Evolutionary conservation across 2,888 invertebrate species (phyloP).

Genomic region (Stenchaetothrips biformis): DNA sequence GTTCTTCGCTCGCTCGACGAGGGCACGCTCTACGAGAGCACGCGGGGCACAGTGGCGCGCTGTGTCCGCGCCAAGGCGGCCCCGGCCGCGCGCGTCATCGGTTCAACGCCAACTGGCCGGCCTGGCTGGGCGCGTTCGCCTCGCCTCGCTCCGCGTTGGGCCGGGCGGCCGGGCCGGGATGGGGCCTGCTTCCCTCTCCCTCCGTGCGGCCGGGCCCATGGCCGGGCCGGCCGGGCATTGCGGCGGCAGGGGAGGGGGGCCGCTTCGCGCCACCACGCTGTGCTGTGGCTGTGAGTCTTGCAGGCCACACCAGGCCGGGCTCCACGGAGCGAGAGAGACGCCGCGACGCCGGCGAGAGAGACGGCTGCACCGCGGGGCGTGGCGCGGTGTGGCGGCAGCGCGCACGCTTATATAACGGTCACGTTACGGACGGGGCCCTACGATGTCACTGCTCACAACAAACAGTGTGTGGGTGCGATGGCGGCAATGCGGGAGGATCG

Average conservation of each 20-base stretch:
- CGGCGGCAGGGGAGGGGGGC: neutral
- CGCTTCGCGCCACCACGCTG: neutral
- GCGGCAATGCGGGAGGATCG: neutral
- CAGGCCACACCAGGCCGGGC: too few relatives aligned
- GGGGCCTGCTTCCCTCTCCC: too few relatives aligned
- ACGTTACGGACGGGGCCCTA: constrained; percentile 1
- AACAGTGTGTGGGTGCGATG: neutral
- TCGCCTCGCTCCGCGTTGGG: too few relatives aligned
- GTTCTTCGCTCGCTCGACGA: too few relatives aligned
- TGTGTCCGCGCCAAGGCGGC: neutral
- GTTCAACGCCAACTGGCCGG: constrained; percentile 9
- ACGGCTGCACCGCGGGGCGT: neutral
- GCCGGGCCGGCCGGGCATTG: too few relatives aligned
- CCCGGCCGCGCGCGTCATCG: constrained; percentile 14
- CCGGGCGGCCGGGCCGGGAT: neutral
- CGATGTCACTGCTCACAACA: constrained; percentile 17
- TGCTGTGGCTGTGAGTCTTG: too few relatives aligned
- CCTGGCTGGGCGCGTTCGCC: neutral
- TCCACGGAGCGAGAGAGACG: neutral
- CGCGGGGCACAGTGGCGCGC: neutral
- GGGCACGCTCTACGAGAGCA: neutral
- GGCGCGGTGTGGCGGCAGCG: constrained; percentile 11
- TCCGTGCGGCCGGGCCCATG: too few relatives aligned
- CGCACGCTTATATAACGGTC: constrained; percentile 1
- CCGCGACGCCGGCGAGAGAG: neutral